Evolutionary conservation across 35 echinoderm and acorn worm genomes (phyloP).

Genomic region (Strongylocentrotus purpuratus): DNA sequence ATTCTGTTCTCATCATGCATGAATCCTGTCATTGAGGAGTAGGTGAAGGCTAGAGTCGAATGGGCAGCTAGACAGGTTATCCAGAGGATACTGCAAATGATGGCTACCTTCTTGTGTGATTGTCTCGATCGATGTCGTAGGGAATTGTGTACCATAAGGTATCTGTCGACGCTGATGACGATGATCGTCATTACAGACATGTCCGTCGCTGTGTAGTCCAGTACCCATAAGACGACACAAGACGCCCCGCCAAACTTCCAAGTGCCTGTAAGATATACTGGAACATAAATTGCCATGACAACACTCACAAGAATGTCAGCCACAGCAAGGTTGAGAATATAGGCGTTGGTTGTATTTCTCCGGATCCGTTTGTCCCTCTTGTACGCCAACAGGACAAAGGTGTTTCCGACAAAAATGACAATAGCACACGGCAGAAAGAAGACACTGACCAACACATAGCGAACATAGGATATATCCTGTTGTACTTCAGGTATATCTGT

Average conservation of each 20-base stretch:
- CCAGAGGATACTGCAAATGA: neutral
- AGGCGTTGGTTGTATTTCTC: neutral
- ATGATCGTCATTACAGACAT: conserved; percentile 30
- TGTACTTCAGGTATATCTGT: too few species aligned
- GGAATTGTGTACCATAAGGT: neutral
- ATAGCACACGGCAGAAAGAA: neutral
- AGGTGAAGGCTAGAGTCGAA: neutral
- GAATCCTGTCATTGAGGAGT: neutral
- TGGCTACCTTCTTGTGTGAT: neutral
- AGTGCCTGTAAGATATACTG: neutral
- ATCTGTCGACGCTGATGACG: neutral
- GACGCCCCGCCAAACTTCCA: neutral
- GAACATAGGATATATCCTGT: too few species aligned
- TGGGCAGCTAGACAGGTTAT: neutral
- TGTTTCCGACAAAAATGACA: neutral
- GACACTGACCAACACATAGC: neutral
- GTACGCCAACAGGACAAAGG: neutral
- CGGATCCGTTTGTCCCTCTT: neutral
- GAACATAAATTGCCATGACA: neutral
- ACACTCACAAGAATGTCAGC: conserved; percentile 14
- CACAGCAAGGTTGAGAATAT: neutral
- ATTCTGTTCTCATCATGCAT: neutral
- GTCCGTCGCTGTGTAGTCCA: neutral
- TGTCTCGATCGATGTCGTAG: neutral
- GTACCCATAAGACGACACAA: neutral